Conservation (phyloP, 1,140 invertebrate species). For the Philopotamus ludificatus region DNA sequence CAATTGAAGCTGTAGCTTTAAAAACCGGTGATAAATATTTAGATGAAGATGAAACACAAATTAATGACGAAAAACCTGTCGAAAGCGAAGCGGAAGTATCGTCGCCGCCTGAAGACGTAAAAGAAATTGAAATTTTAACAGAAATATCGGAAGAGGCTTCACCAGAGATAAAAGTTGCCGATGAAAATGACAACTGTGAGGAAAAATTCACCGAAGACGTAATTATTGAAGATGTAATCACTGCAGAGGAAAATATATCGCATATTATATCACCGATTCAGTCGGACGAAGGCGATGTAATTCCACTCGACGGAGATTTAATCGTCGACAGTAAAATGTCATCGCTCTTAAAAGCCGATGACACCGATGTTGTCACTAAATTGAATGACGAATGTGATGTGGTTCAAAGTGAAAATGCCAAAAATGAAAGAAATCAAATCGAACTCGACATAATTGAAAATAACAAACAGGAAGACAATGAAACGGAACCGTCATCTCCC, state of each 20-base stretch:
- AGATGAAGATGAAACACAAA: slow-evolving; percentile 48
- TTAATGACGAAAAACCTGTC: slow-evolving; percentile 3
- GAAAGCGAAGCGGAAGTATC: not conserved
- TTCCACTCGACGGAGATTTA: slow-evolving; percentile 52
- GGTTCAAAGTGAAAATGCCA: slow-evolving; percentile 47
- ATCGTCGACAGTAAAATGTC: slow-evolving; percentile 42
- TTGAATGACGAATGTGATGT: slow-evolving; percentile 32
- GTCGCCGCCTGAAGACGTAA: not conserved
- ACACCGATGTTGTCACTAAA: slow-evolving; percentile 43
- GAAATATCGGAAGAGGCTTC: slow-evolving; percentile 45
- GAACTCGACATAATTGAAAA: slow-evolving; percentile 46
- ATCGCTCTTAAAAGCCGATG: slow-evolving; percentile 41
- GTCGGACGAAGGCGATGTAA: slow-evolving; percentile 50
- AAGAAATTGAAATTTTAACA: slow-evolving; percentile 46
- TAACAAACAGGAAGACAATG: slow-evolving; percentile 48
- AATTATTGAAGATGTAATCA: slow-evolving; percentile 19
- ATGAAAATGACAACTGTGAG: slow-evolving; percentile 41
- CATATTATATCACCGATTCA: slow-evolving; percentile 45
- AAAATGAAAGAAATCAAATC: slow-evolving; percentile 45
- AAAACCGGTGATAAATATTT: slow-evolving; percentile 51
- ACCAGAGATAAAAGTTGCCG: not conserved
- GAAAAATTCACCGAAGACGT: slow-evolving; percentile 12
- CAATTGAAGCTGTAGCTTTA: slow-evolving; percentile 52
- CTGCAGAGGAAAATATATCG: slow-evolving; percentile 10
- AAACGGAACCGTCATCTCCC: slow-evolving; percentile 58